Evolutionary conservation across 2,888 invertebrate genomes (phyloP).

Genomic region (Lysandra coridon): DNA sequence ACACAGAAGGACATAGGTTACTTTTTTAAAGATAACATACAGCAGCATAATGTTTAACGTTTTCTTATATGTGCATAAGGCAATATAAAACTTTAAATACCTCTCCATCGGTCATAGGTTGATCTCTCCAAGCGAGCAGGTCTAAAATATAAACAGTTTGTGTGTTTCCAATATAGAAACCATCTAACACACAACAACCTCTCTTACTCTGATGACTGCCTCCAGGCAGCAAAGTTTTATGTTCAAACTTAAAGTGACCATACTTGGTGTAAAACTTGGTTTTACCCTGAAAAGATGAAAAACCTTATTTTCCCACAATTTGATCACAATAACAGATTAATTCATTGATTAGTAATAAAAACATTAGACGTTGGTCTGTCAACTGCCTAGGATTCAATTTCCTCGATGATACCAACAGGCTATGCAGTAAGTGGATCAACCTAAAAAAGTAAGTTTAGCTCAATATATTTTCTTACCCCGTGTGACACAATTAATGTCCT

Average conservation of each 20-base stretch:
- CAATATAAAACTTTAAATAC: slow-evolving; percentile 62
- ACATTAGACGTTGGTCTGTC: too few relatives aligned
- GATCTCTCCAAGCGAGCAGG: slow-evolving; percentile 89
- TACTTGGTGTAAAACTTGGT: slow-evolving; percentile 86
- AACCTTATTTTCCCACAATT: background rate
- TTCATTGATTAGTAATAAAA: too few relatives aligned
- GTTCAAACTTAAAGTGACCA: slow-evolving; percentile 79
- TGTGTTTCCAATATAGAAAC: slow-evolving; percentile 83
- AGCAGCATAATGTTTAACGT: too few relatives aligned
- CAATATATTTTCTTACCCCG: slow-evolving; percentile 65
- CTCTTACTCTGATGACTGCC: slow-evolving; percentile 72
- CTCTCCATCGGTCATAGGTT: slow-evolving; percentile 86
- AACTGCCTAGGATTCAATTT: too few relatives aligned
- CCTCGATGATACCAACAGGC: too few relatives aligned
- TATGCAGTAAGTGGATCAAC: too few relatives aligned
- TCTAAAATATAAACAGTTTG: slow-evolving; percentile 90
- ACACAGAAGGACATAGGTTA: too few relatives aligned
- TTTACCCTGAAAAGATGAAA: slow-evolving; percentile 75
- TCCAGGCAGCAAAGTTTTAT: slow-evolving; percentile 86
- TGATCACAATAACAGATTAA: too few relatives aligned
- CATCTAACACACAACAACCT: slow-evolving; percentile 88
- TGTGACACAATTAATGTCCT: slow-evolving; percentile 90
- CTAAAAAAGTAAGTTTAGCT: too few relatives aligned
- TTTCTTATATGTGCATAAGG: too few relatives aligned
- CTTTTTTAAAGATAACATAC: too few relatives aligned